Evolutionary conservation across 2,797 vertebrate species (phyloP), one percentile per base, ranked within the genome.

Genomic region (Hafferia zeledoni): DNA sequence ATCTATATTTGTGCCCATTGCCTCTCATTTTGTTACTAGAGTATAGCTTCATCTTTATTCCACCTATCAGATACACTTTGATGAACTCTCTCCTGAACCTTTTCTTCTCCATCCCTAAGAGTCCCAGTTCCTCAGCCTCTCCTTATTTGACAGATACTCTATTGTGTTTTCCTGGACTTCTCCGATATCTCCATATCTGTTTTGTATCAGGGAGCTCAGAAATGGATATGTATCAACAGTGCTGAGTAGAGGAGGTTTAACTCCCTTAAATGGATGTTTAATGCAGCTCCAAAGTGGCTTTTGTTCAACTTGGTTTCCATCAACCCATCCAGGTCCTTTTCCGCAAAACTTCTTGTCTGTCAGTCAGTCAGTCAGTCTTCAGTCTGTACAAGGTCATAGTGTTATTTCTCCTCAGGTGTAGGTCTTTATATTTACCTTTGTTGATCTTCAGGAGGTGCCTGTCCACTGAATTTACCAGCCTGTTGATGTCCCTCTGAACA

Each of bases 51-150:
- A 24, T 37, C 31, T 61, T 79, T 53, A 49, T 70, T 77, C 5
- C 2, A 4, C 4, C 1, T 4, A 17, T 68, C n/a, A 50, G 14
- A 6, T 23, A 59, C 1, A 43, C 3, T 37, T 65, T 31, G 5
- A 31, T 43, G 56, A 86, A 15, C 8, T 61, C 10, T 49, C 13
- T 4, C 5, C 3, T 13, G 13, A 92, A 9, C 1, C 6, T 61
- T 69, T 85, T 88, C 47, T 83, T 86, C 53, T 83, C 25, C 31
- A 72, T 8, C 17, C 7, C 43, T 39, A 63, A 50, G 11, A 76
- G 6, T 47, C 3, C 5, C 9, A 37, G 4, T 31, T 83, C 14
- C 41, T 91, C 39, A 67, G 6, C 5, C 8, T 67, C 18, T 68
- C 5, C 14, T 83, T 11, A 0, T 43, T 33, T n/a, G 24, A 77